Evolutionary conservation across 2,113 vertebrate species (phyloP), one percentile per base, ranked within the genome.

Genomic region (Aphelocoma coerulescens): DNA sequence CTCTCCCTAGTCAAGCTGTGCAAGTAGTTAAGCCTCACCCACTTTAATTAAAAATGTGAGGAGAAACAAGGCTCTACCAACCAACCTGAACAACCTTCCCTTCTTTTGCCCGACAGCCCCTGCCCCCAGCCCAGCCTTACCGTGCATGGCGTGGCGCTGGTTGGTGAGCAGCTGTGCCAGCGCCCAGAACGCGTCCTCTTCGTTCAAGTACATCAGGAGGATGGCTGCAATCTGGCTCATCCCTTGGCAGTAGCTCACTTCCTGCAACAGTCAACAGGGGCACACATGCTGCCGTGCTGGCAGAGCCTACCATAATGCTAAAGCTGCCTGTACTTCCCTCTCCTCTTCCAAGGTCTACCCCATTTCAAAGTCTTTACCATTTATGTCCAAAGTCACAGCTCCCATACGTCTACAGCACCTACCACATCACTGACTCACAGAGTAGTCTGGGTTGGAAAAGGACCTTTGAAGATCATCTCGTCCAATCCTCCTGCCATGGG

Each of bases 221-320:
- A 99, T 97, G 83, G 98, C 99, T 54, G 98, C 98, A 1, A 99
- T 98, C 97, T 99, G 98, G 97, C 98, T 99, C 98, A 99, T 99
- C 61, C 99, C 99, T 96, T 99, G 98, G 97, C 99, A 99, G 97
- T 99, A 99, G 98, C 99, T 99, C 92, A 99, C 99, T 96, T 99
- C 99, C 99, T 99, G 97, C n/a, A 96, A 96, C 28, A 90, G 66
- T 28, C 89, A 81, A 72, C 73, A 92, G 32, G 20, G 20, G 17
- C 26, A 86, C 28, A 57, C 0, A 2, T 68, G 57, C 51, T 66
- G 81, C 55, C 72, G 37, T 11, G 5, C 33, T 3, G 10, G 30
- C 55, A 86, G 67, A 84, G 13, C 37, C 35, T 41, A 67, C 46
- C 16, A 4, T 2, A 27, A 44, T 12, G 44, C 55, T 71, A 72